Conservation (phyloP, 2,888 invertebrate genomes). For the Teleogryllus oceanicus region DNA sequence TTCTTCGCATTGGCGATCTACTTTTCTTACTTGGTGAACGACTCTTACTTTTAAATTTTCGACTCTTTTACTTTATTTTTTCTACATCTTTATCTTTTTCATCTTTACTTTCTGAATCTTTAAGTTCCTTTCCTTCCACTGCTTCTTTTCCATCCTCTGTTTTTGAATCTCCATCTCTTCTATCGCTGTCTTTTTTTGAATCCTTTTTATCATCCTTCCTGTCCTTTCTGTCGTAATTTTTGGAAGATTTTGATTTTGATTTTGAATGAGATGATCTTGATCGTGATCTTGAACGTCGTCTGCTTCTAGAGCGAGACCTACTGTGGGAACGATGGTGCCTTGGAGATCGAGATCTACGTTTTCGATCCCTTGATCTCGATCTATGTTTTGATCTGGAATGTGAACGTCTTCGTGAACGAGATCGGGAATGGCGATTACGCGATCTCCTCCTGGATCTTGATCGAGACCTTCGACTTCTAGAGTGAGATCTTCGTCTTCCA, state of each 20-base stretch:
- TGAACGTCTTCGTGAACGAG: constrained; percentile 55
- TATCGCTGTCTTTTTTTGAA: constrained; percentile 24
- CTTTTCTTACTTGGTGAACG: constrained; percentile 40
- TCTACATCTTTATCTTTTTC: constrained; percentile 33
- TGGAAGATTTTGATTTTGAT: constrained; percentile 48
- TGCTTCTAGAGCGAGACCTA: constrained; percentile 39
- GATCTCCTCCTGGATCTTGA: constrained; percentile 39
- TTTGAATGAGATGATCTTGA: constrained; percentile 49
- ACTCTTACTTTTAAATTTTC: constrained; percentile 33
- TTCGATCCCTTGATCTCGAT: constrained; percentile 54
- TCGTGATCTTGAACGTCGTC: constrained; percentile 42
- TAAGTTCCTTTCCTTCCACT: constrained; percentile 33
- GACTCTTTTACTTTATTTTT: constrained; percentile 35
- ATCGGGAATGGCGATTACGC: constrained; percentile 51
- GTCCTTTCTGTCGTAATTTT: constrained; percentile 47
- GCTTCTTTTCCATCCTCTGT: constrained; percentile 23
- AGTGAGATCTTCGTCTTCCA: constrained; percentile 42
- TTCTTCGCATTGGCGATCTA: constrained; percentile 52
- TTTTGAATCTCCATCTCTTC: constrained; percentile 33
- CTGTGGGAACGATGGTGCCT: constrained; percentile 36
- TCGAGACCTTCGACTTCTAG: constrained; percentile 40
- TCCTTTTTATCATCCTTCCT: constrained; percentile 37
- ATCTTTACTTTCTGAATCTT: constrained; percentile 39
- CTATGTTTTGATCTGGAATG: constrained; percentile 55
- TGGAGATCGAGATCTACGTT: constrained; percentile 45